Conservation (phyloP, 2,797 vertebrate species). For the Halcyon badia region DNA sequence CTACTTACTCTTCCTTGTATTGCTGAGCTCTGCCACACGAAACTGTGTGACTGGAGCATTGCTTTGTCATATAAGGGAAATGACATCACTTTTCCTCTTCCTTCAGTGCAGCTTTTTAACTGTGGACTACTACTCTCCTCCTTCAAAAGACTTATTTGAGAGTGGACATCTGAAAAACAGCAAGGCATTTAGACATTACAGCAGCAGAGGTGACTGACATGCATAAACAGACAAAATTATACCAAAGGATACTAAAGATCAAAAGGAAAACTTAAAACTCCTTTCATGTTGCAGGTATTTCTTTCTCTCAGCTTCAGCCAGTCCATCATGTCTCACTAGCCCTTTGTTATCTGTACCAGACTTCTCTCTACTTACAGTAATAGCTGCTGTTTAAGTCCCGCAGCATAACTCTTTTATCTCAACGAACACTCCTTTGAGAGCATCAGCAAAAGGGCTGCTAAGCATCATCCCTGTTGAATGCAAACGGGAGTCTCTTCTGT, state of each 20-base stretch:
- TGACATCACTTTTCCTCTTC: neutral
- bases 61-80: neutral
- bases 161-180: neutral
- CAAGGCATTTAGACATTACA: neutral
- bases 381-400: constrained; percentile 43
- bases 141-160: neutral
- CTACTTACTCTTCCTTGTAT: neutral
- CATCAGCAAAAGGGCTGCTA: constrained; percentile 19
- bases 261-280: constrained; percentile 10
- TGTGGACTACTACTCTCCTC: neutral
- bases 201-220: neutral
- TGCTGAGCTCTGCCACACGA: neutral
- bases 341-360: constrained; percentile 19
- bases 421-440: constrained; percentile 39
- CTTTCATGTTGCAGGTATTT: constrained; percentile 18
- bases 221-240: constrained; percentile 19
- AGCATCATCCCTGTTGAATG: constrained; percentile 42
- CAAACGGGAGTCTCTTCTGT: constrained; percentile 27
- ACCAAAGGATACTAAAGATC: neutral
- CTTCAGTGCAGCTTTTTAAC: neutral
- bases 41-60: neutral
- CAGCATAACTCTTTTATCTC: constrained; percentile 56
- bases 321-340: neutral
- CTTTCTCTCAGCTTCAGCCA: neutral
- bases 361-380: constrained; percentile 35